A percentile compares a stretch with the other conserved stretches of the same genome.
Conservation (phyloP, 2,797 vertebrate genomes). For the Chrysocyon brachyurus region DNA sequence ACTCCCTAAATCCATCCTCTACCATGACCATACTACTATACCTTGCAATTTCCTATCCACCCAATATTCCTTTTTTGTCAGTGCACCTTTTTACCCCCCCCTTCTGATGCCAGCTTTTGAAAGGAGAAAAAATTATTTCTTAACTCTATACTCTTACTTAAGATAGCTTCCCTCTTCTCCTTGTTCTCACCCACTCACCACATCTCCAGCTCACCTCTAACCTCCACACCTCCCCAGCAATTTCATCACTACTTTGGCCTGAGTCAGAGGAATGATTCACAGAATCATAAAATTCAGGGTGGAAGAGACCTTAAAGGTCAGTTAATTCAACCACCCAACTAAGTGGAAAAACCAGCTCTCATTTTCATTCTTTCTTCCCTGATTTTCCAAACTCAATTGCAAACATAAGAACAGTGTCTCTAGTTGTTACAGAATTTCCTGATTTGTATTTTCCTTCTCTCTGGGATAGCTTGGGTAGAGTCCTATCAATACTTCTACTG, state of each 20-base stretch:
- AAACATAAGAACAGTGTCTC: constrained; percentile 43
- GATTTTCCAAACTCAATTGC: constrained; percentile 42
- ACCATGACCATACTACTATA: neutral
- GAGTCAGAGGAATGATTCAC: constrained; percentile 78
- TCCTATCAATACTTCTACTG: neutral
- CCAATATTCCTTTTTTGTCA: neutral
- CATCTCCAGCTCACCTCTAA: constrained; percentile 71
- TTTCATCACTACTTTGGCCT: constrained; percentile 75
- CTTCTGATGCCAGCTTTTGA: neutral
- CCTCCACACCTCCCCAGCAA: constrained; percentile 46
- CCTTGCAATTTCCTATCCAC: neutral
- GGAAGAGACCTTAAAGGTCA: constrained; percentile 79
- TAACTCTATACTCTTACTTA: constrained; percentile 33
- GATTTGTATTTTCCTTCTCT: neutral
- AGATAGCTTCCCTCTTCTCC: neutral
- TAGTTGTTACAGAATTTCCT: constrained; percentile 20
- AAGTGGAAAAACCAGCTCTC: constrained; percentile 79
- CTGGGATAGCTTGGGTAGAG: neutral
- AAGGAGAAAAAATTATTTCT: neutral
- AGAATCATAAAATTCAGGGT: constrained; percentile 72
- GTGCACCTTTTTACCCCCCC: neutral
- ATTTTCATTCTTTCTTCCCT: constrained; percentile 69
- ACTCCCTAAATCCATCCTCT: neutral
- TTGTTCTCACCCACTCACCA: constrained; percentile 61
- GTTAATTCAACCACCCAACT: constrained; percentile 66